phyloP scores from a whole-genome alignment of 2,113 vertebrate genomes.

The Megatriorchis doriae region DNA sequence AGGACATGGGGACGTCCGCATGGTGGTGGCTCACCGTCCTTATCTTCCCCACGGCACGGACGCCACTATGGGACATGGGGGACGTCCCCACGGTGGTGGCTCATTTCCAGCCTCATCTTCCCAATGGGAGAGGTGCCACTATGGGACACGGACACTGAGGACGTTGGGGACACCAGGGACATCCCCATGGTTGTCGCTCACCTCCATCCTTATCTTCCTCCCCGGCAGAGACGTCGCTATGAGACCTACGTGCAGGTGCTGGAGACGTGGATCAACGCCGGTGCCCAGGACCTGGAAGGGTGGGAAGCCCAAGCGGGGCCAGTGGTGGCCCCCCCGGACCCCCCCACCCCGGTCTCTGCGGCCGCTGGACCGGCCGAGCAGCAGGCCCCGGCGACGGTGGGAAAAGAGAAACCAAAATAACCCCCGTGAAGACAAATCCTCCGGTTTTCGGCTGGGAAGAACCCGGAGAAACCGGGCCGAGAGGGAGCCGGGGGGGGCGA shows the following conservation, averaged over 20 bases:
- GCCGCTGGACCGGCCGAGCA: too few relatives aligned
- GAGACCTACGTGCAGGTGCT: slow-evolving; percentile 76
- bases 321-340: not conserved
- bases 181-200: too few relatives aligned
- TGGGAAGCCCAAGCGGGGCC: slow-evolving; percentile 74
- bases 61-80: too few relatives aligned
- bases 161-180: not conserved
- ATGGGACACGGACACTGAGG: not conserved
- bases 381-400: too few relatives aligned
- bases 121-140: not conserved
- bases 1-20: too few relatives aligned
- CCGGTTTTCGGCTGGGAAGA: too few relatives aligned
- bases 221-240: not conserved
- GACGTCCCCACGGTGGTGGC: not conserved
- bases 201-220: not conserved
- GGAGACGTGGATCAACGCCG: slow-evolving; percentile 68
- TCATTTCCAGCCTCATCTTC: not conserved
- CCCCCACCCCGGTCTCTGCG: not conserved
- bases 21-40: not conserved
- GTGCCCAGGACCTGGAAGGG: slow-evolving; percentile 39
- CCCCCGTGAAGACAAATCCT: too few relatives aligned
- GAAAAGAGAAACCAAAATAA: too few relatives aligned
- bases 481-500: not conserved
- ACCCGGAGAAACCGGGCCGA: too few relatives aligned
- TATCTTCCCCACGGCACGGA: too few relatives aligned